Evolutionary conservation across 2,797 vertebrate genomes (phyloP).

Genomic region (Arctocebus calabarensis): DNA sequence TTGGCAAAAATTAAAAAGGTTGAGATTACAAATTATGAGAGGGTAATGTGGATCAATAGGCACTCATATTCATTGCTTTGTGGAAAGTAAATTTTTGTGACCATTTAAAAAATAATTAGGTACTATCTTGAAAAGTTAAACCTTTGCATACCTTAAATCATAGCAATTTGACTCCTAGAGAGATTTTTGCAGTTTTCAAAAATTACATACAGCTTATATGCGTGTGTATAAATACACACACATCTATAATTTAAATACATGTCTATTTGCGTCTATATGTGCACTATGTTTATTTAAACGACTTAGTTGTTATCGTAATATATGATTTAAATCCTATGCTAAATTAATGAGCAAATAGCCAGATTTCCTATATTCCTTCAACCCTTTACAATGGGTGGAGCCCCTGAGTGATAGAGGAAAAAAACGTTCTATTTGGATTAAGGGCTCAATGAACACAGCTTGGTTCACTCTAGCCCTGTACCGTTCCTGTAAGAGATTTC

Average conservation of each 20-base stretch:
- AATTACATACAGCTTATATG: neutral
- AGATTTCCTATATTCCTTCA: neutral
- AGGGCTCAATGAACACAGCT: neutral
- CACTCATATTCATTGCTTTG: neutral
- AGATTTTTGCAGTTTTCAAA: neutral
- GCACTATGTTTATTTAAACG: neutral
- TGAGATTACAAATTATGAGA: neutral
- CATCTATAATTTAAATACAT: neutral
- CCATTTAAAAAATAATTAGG: neutral
- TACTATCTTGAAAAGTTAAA: neutral
- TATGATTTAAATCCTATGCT: neutral
- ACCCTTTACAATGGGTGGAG: neutral
- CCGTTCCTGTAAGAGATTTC: neutral
- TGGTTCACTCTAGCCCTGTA: neutral
- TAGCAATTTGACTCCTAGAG: neutral
- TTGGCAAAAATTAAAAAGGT: slow-evolving; percentile 7
- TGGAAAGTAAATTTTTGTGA: neutral
- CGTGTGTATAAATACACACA: no score
- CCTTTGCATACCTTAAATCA: neutral
- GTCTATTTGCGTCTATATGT: neutral
- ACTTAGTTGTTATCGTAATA: neutral
- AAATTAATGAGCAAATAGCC: neutral
- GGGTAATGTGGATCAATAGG: neutral
- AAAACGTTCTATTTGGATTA: neutral
- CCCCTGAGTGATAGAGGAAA: neutral